These are phyloP conservation scores for Crax fasciolata DNA, from an alignment of 2,797 vertebrate genomes.

Conservation along the genomic window DNA sequence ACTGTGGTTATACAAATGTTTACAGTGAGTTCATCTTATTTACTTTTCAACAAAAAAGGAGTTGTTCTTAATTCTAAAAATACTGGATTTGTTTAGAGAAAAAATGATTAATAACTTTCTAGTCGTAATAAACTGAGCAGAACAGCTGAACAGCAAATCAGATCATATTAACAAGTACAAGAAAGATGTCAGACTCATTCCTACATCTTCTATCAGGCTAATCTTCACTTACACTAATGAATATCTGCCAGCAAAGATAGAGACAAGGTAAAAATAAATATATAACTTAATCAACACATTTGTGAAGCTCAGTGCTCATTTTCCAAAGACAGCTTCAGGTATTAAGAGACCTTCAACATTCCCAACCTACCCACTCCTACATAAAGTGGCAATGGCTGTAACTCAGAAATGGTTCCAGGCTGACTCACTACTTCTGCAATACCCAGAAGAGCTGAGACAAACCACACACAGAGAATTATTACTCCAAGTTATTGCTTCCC, in stretches of 20 bases:
- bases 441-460: slow-evolving; percentile 59
- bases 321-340: slow-evolving; percentile 28
- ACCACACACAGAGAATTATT: slow-evolving; percentile 69
- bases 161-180: background rate
- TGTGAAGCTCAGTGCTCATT: background rate
- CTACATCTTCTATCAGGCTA: background rate
- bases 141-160: slow-evolving; percentile 7
- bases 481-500: slow-evolving; percentile 64
- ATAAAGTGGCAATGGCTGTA: slow-evolving; percentile 3
- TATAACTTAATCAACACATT: background rate
- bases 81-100: slow-evolving; percentile 51
- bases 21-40: slow-evolving; percentile 54
- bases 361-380: slow-evolving; percentile 43
- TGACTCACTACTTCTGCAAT: slow-evolving; percentile 69
- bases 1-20: slow-evolving; percentile 59
- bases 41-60: slow-evolving; percentile 34
- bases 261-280: background rate
- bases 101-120: slow-evolving; percentile 65
- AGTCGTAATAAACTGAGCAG: slow-evolving; percentile 7
- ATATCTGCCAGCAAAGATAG: slow-evolving; percentile 1
- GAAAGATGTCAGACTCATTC: background rate
- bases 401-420: slow-evolving; percentile 41
- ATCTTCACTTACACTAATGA: background rate
- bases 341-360: slow-evolving; percentile 8
- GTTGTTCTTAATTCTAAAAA: slow-evolving; percentile 61